phyloP scores from a whole-genome alignment of 2,113 vertebrate species.

The Pardalotus punctatus region DNA sequence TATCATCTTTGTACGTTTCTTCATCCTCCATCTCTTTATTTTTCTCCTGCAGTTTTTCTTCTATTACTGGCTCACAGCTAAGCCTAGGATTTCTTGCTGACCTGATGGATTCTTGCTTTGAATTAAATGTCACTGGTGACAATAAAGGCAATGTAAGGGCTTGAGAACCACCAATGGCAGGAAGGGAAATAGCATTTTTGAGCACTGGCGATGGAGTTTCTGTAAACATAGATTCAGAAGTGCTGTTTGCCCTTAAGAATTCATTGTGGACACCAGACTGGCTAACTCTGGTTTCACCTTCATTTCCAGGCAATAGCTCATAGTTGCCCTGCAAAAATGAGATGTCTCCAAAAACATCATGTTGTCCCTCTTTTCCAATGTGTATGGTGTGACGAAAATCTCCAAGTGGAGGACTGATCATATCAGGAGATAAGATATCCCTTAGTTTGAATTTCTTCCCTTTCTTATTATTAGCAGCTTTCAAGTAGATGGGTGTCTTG shows the following conservation, averaged over 20 bases:
- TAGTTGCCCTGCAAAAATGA: slow-evolving; percentile 97
- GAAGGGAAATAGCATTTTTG: slow-evolving; percentile 98
- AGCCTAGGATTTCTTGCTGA: slow-evolving; percentile 76
- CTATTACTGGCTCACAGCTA: slow-evolving; percentile 78
- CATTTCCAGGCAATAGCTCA: slow-evolving; percentile 88
- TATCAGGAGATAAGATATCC: slow-evolving; percentile 95
- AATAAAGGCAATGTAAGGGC: slow-evolving; percentile 89
- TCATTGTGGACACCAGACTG: slow-evolving; percentile 82
- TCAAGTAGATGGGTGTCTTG: slow-evolving; percentile 97
- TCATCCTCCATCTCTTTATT: slow-evolving; percentile 72
- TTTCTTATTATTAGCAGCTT: slow-evolving; percentile 90
- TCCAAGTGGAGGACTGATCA: slow-evolving; percentile 97
- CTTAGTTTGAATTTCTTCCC: slow-evolving; percentile 97
- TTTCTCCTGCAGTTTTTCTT: slow-evolving; percentile 76
- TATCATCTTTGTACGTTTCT: slow-evolving; percentile 72
- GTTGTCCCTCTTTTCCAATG: slow-evolving; percentile 92
- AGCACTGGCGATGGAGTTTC: slow-evolving; percentile 95
- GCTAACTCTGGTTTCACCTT: slow-evolving; percentile 71
- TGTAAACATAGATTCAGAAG: slow-evolving; percentile 86
- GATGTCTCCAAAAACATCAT: slow-evolving; percentile 95
- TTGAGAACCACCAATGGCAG: slow-evolving; percentile 92
- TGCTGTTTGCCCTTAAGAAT: slow-evolving; percentile 90
- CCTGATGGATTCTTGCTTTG: slow-evolving; percentile 81
- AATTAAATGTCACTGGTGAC: slow-evolving; percentile 82
- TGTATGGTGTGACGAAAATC: slow-evolving; percentile 98